A percentile compares a stretch with the other conserved stretches of the same genome.
phyloP scores from a whole-genome alignment of 1,140 invertebrate genomes.

The Drosophila pseudoobscura region DNA sequence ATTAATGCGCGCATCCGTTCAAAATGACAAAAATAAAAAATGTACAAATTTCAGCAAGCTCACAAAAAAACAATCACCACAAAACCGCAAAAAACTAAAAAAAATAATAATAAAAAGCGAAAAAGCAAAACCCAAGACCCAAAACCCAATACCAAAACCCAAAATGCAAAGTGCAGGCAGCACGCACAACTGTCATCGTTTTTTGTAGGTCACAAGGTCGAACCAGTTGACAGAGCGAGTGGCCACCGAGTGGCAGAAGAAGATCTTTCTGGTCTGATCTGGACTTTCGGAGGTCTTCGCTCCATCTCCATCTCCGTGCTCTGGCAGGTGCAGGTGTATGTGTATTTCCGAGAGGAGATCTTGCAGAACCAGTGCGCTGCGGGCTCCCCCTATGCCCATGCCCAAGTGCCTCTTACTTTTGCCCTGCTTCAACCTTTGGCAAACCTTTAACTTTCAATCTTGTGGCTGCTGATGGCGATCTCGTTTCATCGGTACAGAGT shows the following conservation, averaged over 20 bases:
- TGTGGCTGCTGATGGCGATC: not conserved
- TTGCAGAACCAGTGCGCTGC: constrained; percentile 25
- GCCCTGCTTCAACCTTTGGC: constrained; percentile 41
- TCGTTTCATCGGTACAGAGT: not conserved
- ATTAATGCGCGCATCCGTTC: constrained; percentile 45
- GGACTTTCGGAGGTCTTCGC: too few relatives aligned
- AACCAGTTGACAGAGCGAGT: constrained; percentile 29
- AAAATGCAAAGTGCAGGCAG: constrained; percentile 44
- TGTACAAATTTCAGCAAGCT: constrained; percentile 23
- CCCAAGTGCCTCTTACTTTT: constrained; percentile 57
- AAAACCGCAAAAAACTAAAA: constrained; percentile 3
- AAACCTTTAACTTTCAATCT: constrained; percentile 49
- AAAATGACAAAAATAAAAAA: constrained; percentile 25
- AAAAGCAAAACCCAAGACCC: constrained; percentile 12
- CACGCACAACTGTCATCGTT: constrained; percentile 31
- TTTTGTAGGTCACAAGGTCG: constrained; percentile 71
- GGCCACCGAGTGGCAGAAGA: not conserved
- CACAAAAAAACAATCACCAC: constrained; percentile 11
- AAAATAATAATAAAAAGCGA: not conserved
- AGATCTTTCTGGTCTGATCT: not conserved
- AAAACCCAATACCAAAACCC: constrained; percentile 19
- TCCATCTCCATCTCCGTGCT: constrained; percentile 4
- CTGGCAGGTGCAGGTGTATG: too few relatives aligned
- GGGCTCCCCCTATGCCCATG: constrained; percentile 8
- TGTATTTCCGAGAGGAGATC: not conserved